phyloP scores from a whole-genome alignment of 2,113 vertebrate species.

The Onychostruthus taczanowskii region DNA sequence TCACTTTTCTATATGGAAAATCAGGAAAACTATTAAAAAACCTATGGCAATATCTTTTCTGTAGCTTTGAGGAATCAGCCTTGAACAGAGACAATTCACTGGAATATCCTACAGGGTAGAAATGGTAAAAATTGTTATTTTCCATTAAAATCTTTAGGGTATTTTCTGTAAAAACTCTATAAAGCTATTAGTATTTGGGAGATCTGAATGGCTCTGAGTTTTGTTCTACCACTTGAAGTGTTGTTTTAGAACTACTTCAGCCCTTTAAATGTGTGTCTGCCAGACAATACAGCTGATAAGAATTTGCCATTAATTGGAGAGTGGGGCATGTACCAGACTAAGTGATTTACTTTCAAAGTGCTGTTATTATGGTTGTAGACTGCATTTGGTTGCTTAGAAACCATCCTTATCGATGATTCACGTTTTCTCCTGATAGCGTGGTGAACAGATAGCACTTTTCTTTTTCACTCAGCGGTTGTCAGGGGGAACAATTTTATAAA shows the following conservation, averaged over 20 bases:
- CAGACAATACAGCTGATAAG: conserved; percentile 9
- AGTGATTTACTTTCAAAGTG: conserved; percentile 4
- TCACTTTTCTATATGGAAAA: not conserved
- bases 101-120: not conserved
- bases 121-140: not conserved
- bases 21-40: not conserved
- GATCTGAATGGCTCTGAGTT: not conserved
- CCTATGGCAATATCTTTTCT: not conserved
- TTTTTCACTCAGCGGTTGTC: not conserved
- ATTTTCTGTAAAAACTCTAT: not conserved
- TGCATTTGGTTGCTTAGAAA: conserved; percentile 57
- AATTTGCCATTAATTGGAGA: conserved; percentile 2
- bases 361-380: not conserved
- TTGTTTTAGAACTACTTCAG: not conserved
- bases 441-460: conserved; percentile 4
- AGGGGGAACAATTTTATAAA: conserved; percentile 3
- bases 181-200: not conserved
- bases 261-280: not conserved
- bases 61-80: not conserved
- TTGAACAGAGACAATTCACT: not conserved
- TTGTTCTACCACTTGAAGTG: not conserved
- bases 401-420: conserved; percentile 30
- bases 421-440: conserved; percentile 8
- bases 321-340: not conserved
- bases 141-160: not conserved